Conservation (phyloP, 2,113 vertebrate genomes). For the Zosterops japonicus region DNA sequence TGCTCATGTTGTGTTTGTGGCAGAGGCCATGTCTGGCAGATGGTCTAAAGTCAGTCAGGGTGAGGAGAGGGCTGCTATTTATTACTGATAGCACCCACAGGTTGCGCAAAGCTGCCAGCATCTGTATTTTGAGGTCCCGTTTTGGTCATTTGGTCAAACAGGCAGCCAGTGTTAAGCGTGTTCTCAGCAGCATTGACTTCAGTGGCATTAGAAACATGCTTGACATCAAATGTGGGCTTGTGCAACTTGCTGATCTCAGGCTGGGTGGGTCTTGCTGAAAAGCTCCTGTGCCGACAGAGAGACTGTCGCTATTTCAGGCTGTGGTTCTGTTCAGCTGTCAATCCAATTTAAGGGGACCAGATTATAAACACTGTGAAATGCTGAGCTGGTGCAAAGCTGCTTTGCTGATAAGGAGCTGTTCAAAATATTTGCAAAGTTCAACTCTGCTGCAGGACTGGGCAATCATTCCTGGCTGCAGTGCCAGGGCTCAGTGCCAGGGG, state of each 20-base stretch:
- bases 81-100: not conserved
- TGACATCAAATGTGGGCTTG: not conserved
- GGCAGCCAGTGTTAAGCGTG: not conserved
- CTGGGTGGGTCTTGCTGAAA: not conserved
- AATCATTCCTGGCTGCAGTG: not conserved
- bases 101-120: not conserved
- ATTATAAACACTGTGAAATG: not conserved
- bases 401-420: constrained; percentile 30
- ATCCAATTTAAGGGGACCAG: not conserved
- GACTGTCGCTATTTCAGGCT: not conserved
- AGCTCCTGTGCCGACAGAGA: not conserved
- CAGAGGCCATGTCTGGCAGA: not conserved
- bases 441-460: not conserved
- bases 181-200: not conserved
- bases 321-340: not conserved
- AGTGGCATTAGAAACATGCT: not conserved
- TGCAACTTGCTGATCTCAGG: not conserved
- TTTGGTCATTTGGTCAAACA: not conserved
- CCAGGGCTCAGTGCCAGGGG: not conserved
- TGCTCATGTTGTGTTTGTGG: not conserved
- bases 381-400: not conserved
- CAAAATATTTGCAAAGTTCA: constrained; percentile 4
- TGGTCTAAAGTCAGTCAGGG: not conserved
- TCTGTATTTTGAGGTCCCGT: not conserved
- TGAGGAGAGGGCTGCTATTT: not conserved